Conservation (phyloP, 2,797 vertebrate genomes). For the Rachycentron canadum region DNA sequence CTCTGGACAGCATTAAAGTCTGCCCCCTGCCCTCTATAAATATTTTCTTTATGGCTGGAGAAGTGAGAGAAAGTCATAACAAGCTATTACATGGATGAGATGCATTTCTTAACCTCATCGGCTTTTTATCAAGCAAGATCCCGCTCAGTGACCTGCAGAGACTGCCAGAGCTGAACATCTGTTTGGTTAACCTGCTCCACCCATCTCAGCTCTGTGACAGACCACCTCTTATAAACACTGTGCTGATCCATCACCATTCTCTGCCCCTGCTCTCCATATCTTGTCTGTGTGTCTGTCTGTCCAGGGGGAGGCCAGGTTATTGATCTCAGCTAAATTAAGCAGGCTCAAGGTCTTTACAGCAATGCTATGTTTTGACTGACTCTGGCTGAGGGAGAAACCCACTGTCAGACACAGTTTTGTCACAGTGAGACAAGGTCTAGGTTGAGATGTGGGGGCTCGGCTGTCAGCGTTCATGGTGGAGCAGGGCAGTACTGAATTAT, state of each 20-base stretch:
- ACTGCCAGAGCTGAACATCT: conserved; percentile 53
- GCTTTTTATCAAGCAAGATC: conserved; percentile 60
- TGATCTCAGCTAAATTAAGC: conserved; percentile 42
- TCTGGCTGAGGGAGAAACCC: conserved; percentile 24
- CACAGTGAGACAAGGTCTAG: conserved; percentile 13
- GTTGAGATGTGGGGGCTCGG: not conserved
- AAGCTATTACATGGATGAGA: conserved; percentile 73
- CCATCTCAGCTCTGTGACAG: conserved; percentile 29
- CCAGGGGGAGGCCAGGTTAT: conserved; percentile 29
- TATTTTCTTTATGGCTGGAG: conserved; percentile 53
- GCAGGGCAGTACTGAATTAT: conserved; percentile 1
- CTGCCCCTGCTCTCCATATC: conserved; percentile 22
- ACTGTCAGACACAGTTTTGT: conserved; percentile 30
- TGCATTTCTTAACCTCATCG: conserved; percentile 67
- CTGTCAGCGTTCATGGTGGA: conserved; percentile 23
- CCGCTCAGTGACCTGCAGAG: conserved; percentile 63
- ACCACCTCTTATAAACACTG: conserved; percentile 12
- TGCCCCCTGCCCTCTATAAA: conserved; percentile 62
- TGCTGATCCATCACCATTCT: conserved; percentile 31
- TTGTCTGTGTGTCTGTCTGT: conserved; percentile 13
- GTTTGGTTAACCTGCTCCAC: conserved; percentile 61
- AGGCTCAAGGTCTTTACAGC: conserved; percentile 35
- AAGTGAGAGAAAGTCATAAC: conserved; percentile 57
- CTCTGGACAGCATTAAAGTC: conserved; percentile 55
- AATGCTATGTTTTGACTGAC: conserved; percentile 39